Conservation (phyloP, 2,888 invertebrate genomes). For the Tetropium fuscum region DNA sequence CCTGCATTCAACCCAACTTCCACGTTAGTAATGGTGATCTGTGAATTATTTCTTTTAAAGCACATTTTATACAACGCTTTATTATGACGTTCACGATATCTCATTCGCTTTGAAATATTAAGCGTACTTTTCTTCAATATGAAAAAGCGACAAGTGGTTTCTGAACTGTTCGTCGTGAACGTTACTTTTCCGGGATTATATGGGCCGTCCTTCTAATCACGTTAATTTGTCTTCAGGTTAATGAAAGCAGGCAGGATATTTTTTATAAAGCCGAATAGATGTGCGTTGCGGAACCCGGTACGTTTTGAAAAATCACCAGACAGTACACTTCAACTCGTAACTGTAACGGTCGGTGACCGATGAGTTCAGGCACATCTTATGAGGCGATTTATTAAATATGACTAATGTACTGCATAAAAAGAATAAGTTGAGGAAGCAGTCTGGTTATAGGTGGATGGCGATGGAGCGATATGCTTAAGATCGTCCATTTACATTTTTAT, state of each 20-base stretch:
- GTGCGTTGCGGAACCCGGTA: no score
- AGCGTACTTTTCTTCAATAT: constrained; percentile 2
- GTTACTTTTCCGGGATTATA: constrained; percentile 9
- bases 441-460: no score
- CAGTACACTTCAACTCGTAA: not conserved
- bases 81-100: not conserved
- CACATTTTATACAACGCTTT: no score
- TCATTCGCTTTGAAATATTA: not conserved
- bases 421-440: no score
- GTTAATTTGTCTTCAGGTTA: constrained; percentile 13
- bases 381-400: not conserved
- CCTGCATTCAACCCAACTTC: no score
- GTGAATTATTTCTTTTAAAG: no score
- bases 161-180: constrained; percentile 3
- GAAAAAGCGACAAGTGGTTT: constrained; percentile 14
- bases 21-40: no score
- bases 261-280: not conserved
- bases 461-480: no score
- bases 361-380: not conserved
- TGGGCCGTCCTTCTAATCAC: not conserved
- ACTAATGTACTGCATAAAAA: not conserved
- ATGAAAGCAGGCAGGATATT: not conserved
- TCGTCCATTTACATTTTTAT: no score
- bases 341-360: not conserved
- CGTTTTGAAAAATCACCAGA: not conserved